Percentiles rank a stretch among this genome's conserved stretches.
phyloP scores from a whole-genome alignment of 1,140 invertebrate genomes.

The Odontomachus brunneus region DNA sequence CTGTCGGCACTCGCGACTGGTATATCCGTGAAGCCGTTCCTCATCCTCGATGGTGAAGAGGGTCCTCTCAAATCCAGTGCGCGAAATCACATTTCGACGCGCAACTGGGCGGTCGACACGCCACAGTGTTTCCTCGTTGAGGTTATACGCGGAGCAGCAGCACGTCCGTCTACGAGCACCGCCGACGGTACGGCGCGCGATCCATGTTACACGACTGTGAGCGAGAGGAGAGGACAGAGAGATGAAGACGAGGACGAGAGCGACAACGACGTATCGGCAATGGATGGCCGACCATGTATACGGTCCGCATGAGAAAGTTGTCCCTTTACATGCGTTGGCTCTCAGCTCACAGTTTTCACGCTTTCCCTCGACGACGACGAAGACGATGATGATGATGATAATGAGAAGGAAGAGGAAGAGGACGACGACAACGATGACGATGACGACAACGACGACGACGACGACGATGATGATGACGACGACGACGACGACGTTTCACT shows the following conservation, averaged over 20 bases:
- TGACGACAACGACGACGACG: conserved; percentile 31
- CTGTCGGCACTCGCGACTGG: conserved; percentile 70
- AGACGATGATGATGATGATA: not conserved
- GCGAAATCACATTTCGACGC: conserved; percentile 65
- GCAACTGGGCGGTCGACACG: conserved; percentile 19
- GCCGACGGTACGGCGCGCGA: conserved; percentile 65
- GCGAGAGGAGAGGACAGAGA: not conserved
- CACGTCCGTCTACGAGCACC: conserved; percentile 56
- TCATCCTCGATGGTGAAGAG: conserved; percentile 60
- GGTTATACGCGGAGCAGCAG: too few relatives aligned
- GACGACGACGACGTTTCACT: conserved; percentile 66
- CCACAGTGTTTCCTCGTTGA: not conserved
- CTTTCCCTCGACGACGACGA: conserved; percentile 59
- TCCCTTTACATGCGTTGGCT: conserved; percentile 21
- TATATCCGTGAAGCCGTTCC: conserved; percentile 71
- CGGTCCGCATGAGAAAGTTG: conserved; percentile 52
- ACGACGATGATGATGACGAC: conserved; percentile 15
- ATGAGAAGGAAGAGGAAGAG: too few relatives aligned
- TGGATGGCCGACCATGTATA: not conserved
- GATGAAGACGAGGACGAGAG: not conserved
- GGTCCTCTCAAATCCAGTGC: not conserved
- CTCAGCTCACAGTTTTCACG: conserved; percentile 64
- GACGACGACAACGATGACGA: conserved; percentile 17
- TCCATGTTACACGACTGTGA: conserved; percentile 69
- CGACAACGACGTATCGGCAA: conserved; percentile 28